Base-by-base conservation (phyloP, 2,113 vertebrate species). In the Sigmodon hispidus region DNA sequence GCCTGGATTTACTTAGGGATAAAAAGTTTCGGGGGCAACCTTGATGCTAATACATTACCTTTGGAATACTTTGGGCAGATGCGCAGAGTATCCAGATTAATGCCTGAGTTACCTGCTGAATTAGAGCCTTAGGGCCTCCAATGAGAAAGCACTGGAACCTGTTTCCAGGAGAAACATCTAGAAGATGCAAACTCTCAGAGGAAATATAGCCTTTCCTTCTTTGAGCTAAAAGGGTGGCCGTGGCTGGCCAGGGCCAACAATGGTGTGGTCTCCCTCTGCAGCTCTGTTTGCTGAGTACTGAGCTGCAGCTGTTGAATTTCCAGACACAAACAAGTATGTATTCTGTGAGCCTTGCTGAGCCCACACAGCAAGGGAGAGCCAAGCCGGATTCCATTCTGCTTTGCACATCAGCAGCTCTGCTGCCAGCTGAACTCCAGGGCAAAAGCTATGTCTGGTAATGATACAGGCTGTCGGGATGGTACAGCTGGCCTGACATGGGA, bases 311-410 rank as follows among this genome's bases (percentile, higher is more conserved):
- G 97, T 95, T 97, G 96, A 91, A 75, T 96, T 97, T 97, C 96
- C 97, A 98, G 96, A 97, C 96, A 98, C 97, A 98, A 97, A 98
- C 97, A 98, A 97, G 96, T 95, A 96, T 96, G 96, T 83, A 52
- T 96, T 94, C 95, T 96, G 92, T 93, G 97, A 96, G 97, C 94
- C 95, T 88, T 4, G 81, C 96, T 17, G 97, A 94, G 95, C 96
- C 96, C 97, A 97, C 97, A 97, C 96, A 93, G 93, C 90, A 55
- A 87, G 90, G 87, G 70, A 95, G 94, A 90, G 97, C 96, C 96
- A 96, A 95, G 97, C 29, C 26, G 91, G 96, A 97, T 98, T 97
- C 97, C 96, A 92, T 97, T 97, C 97, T 63, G 95, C 96, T 97
- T 93, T 76, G 97, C 90, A 90, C 97, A 98, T 96, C 96, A 69